Evolutionary conservation across 2,113 vertebrate genomes (phyloP).

Genomic region (Pipa parva): DNA sequence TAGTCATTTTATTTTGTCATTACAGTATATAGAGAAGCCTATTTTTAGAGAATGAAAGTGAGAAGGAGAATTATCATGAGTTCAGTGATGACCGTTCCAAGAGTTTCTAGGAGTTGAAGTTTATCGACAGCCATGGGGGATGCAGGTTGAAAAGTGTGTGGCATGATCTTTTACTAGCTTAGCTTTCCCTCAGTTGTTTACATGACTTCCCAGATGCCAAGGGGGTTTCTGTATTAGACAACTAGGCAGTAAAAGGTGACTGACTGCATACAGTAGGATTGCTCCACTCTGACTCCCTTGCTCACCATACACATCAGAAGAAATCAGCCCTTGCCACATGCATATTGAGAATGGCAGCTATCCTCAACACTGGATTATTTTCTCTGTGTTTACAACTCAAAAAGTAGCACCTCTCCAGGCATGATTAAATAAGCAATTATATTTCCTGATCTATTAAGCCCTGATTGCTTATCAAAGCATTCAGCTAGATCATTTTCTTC

Average conservation of each 20-base stretch:
- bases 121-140: too few relatives aligned
- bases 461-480: conserved; percentile 61
- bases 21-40: too few relatives aligned
- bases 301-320: conserved; percentile 28
- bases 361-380: conserved; percentile 28
- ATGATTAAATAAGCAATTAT: conserved; percentile 68
- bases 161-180: too few relatives aligned
- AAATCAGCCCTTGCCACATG: conserved; percentile 23
- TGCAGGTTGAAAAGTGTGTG: too few relatives aligned
- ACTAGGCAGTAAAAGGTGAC: background rate
- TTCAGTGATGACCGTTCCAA: too few relatives aligned
- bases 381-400: conserved; percentile 35
- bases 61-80: too few relatives aligned
- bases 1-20: too few relatives aligned
- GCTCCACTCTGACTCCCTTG: background rate
- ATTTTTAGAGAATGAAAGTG: too few relatives aligned
- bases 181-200: too few relatives aligned
- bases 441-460: conserved; percentile 63
- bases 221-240: too few relatives aligned
- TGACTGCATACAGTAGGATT: background rate
- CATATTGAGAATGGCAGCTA: conserved; percentile 42
- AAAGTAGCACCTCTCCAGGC: conserved; percentile 46
- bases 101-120: too few relatives aligned
- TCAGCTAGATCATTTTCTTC: conserved; percentile 58
- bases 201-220: too few relatives aligned